A percentile compares a stretch with the other conserved stretches of the same genome.
These are phyloP conservation scores for Microvelia longipes DNA, from an alignment of 1,140 invertebrate genomes.

Conservation along the genomic window DNA sequence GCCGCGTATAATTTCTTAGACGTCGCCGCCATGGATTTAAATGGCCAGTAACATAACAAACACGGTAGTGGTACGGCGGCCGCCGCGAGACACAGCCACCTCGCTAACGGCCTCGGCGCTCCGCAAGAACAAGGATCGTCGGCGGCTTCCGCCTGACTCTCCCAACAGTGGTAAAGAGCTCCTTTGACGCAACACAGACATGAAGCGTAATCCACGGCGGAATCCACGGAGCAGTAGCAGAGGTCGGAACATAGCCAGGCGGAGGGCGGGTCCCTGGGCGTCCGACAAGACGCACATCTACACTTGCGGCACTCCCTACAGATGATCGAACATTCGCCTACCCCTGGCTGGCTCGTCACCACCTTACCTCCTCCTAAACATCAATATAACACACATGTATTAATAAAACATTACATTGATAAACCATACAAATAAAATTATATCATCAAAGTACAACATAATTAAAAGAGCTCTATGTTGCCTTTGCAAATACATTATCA, in stretches of 20 bases:
- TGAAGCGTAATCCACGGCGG: constrained; percentile 69
- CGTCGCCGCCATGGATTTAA: constrained; percentile 57
- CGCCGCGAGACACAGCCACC: constrained; percentile 71
- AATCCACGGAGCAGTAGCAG: constrained; percentile 72
- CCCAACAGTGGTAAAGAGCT: constrained; percentile 79
- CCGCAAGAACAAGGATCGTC: constrained; percentile 76
- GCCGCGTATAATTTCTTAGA: constrained; percentile 68
- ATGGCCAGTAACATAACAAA: constrained; percentile 80
- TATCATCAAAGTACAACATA: too few relatives aligned
- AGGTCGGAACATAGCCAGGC: constrained; percentile 74
- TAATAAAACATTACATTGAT: constrained; percentile 19
- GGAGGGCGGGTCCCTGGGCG: constrained; percentile 63
- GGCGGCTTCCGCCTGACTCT: constrained; percentile 49
- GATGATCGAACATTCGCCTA: constrained; percentile 41
- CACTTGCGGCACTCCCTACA: constrained; percentile 73
- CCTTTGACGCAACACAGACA: constrained; percentile 88
- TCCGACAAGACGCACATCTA: constrained; percentile 70
- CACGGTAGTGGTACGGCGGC: constrained; percentile 70
- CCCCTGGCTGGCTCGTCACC: constrained; percentile 23
- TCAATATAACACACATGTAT: constrained; percentile 15
- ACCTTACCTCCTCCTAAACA: constrained; percentile 8
- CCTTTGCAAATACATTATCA: too few relatives aligned
- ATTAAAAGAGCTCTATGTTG: too few relatives aligned
- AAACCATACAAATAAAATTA: too few relatives aligned
- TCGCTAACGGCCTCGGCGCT: constrained; percentile 45